These are phyloP conservation scores for Acleris cristana DNA, from an alignment of 2,888 invertebrate genomes.

Conservation along the genomic window DNA sequence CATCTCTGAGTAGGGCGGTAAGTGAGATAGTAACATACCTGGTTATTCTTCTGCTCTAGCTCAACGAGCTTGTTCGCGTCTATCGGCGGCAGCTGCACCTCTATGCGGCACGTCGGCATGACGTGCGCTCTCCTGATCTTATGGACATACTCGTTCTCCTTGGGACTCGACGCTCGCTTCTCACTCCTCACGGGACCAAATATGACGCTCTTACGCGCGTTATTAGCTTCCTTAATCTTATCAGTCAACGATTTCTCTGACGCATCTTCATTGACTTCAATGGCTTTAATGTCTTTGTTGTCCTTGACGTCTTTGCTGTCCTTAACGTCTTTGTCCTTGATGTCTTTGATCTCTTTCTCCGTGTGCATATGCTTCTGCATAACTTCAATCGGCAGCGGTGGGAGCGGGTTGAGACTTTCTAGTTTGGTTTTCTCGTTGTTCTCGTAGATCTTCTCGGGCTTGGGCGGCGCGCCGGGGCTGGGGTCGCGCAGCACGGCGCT, in stretches of 20 bases:
- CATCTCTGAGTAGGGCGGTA: too few species aligned
- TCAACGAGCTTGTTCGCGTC: conserved; percentile 69
- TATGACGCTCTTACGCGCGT: conserved; percentile 76
- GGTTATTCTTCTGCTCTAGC: conserved; percentile 53
- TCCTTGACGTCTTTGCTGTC: too few species aligned
- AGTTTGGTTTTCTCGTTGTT: conserved; percentile 60
- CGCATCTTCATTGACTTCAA: neutral
- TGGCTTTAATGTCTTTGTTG: too few species aligned
- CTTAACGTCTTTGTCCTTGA: conserved; percentile 3
- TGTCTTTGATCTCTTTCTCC: conserved; percentile 37
- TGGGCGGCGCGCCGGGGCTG: neutral
- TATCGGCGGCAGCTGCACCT: conserved; percentile 68
- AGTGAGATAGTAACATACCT: conserved; percentile 9
- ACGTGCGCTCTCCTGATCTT: conserved; percentile 74
- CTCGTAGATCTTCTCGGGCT: conserved; percentile 27
- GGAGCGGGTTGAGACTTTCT: conserved; percentile 66
- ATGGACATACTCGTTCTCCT: conserved; percentile 71
- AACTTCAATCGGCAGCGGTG: conserved; percentile 65
- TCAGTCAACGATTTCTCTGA: conserved; percentile 48
- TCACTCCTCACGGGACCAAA: conserved; percentile 58
- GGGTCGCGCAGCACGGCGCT: conserved; percentile 65
- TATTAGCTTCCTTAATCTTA: conserved; percentile 75
- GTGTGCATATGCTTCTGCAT: conserved; percentile 63
- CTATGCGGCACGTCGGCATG: conserved; percentile 53
- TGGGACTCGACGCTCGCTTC: conserved; percentile 51